Evolutionary conservation across 1,140 invertebrate genomes (phyloP), one percentile per base, ranked within the genome.

Genomic region (Elysia chlorotica): DNA sequence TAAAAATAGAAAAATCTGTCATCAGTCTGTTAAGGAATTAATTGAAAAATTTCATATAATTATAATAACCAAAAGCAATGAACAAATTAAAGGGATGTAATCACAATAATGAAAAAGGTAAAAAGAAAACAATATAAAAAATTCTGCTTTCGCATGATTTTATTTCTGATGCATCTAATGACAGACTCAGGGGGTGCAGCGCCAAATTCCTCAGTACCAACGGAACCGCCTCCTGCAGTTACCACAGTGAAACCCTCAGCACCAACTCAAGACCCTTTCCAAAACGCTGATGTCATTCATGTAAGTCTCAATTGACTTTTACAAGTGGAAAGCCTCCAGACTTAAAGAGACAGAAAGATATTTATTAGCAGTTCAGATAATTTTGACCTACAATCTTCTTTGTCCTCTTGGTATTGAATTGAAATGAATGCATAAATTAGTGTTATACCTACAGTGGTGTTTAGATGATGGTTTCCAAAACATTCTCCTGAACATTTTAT

Each of bases 271-370:
- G 25, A 65, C 41, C 63, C 36, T n/a, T 65, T 65, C 38, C 35
- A 37, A 41, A 37, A 65, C 25, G 63, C 63, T 41, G 63, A 65
- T 65, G 31, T 65, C 3, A 41, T 37, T 38, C 63, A 65, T 41
- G 63, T 65, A 57, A 68, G 41, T 31, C 21, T 68, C 67, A 38
- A n/a, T n/a, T n/a, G n/a, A n/a, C n/a, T n/a, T 66, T 23, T 67
- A 19, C 56, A 35, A 14, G 5, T 37, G n/a, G 33, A 14, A 53
- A 38, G 14, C 6, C 57, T 69, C 0, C 35, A 71, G n/a, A 35
- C 10, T 33, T 74, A 31, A 38, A 14, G 53, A 17, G n/a, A n/a
- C 14, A 14, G 41, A n/a, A n/a, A n/a, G 41, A 48, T 48, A n/a
- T 48, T 25, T 59, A 59, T 10, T 59, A 59, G 6, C 25, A 10